Conservation (phyloP, 2,888 invertebrate species). For the Drosophila borborema region DNA sequence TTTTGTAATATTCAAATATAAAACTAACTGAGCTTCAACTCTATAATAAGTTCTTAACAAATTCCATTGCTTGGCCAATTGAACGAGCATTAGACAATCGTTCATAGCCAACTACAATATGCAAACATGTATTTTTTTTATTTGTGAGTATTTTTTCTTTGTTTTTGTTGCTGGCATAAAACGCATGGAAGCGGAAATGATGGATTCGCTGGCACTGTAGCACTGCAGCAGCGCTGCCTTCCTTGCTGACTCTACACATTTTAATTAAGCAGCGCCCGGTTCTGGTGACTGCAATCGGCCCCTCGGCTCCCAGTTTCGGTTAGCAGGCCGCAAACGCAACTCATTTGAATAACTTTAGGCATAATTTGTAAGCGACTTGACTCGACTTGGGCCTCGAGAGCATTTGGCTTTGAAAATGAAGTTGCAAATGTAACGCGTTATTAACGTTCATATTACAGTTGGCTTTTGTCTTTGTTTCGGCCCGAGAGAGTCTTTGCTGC, state of each 20-base stretch:
- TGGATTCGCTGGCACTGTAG: slow-evolving; percentile 82
- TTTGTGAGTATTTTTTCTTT: slow-evolving; percentile 23
- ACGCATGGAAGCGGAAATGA: slow-evolving; percentile 85
- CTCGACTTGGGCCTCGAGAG: slow-evolving; percentile 13
- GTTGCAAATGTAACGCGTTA: slow-evolving; percentile 82
- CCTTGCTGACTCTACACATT: slow-evolving; percentile 75
- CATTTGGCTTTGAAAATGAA: slow-evolving; percentile 58
- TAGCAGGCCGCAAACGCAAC: slow-evolving; percentile 59
- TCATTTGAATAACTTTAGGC: slow-evolving; percentile 81
- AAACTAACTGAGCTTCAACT: background rate
- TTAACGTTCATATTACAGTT: slow-evolving; percentile 80
- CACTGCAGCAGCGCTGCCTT: slow-evolving; percentile 29
- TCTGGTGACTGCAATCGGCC: slow-evolving; percentile 73
- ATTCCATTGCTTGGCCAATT: background rate
- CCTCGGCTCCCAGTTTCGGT: slow-evolving; percentile 33
- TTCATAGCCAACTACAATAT: background rate
- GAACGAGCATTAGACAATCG: background rate
- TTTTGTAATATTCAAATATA: too few species aligned
- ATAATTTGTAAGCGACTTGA: slow-evolving; percentile 76
- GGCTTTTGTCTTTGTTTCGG: slow-evolving; percentile 39
- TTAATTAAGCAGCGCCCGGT: slow-evolving; percentile 78
- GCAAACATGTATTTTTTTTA: slow-evolving; percentile 9
- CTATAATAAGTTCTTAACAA: background rate
- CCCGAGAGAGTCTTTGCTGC: slow-evolving; percentile 19
- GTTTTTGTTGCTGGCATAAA: slow-evolving; percentile 61